Percentiles rank a stretch among this genome's conserved stretches.
These are phyloP conservation scores for Acrossocheilus fasciatus DNA, from an alignment of 2,797 vertebrate species.

Conservation along the genomic window DNA sequence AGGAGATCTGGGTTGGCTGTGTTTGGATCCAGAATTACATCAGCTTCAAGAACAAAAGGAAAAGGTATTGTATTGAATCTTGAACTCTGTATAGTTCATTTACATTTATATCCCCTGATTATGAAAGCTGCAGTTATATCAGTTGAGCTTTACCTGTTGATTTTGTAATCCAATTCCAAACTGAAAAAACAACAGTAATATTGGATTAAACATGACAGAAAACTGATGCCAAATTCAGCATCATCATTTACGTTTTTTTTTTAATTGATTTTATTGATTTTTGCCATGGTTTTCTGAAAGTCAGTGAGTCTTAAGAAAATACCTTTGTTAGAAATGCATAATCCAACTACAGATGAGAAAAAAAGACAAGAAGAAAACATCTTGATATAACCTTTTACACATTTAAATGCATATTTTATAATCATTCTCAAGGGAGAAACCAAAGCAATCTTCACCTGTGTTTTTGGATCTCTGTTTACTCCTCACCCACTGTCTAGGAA, in stretches of 20 bases:
- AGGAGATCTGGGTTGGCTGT: slow-evolving; percentile 54
- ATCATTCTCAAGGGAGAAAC: not conserved
- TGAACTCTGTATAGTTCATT: not conserved
- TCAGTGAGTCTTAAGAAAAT: not conserved
- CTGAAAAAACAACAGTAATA: slow-evolving; percentile 33
- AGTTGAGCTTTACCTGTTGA: slow-evolving; percentile 46
- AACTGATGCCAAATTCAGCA: not conserved
- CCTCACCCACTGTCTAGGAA: slow-evolving; percentile 20
- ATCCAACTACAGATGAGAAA: not conserved
- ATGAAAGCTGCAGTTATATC: not conserved
- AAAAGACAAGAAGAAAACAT: not conserved
- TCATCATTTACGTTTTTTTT: not conserved
- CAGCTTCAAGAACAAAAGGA: slow-evolving; percentile 37
- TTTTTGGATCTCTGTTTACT: slow-evolving; percentile 30
- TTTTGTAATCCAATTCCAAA: slow-evolving; percentile 53
- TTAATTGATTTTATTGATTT: not conserved
- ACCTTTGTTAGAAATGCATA: slow-evolving; percentile 45
- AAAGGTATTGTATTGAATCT: not conserved
- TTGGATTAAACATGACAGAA: not conserved
- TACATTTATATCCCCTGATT: not conserved
- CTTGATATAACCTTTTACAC: not conserved
- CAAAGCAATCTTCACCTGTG: slow-evolving; percentile 40
- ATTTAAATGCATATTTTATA: not conserved
- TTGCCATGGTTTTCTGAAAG: not conserved
- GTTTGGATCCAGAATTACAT: slow-evolving; percentile 57